Conservation (phyloP, 2,113 vertebrate species). For the Bostrychus sinensis region DNA sequence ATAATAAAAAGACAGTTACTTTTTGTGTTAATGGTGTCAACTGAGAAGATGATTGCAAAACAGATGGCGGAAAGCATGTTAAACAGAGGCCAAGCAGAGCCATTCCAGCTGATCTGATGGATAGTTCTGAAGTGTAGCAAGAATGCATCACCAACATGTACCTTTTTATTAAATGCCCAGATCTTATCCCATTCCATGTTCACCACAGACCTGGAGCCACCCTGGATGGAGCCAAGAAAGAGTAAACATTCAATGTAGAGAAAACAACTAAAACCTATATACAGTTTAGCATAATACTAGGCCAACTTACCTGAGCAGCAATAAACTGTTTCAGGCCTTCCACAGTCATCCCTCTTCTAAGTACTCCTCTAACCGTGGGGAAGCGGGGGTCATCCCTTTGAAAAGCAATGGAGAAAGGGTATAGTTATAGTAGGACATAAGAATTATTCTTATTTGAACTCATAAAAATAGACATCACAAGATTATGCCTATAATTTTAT, state of each 20-base stretch:
- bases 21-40: background rate
- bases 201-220: constrained; percentile 95
- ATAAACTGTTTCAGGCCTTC: constrained; percentile 98
- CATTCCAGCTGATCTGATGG: constrained; percentile 57
- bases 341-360: constrained; percentile 97
- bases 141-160: constrained; percentile 56
- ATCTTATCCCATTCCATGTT: constrained; percentile 99
- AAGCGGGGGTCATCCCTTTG: constrained; percentile 96
- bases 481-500: no score
- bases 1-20: constrained; percentile 2
- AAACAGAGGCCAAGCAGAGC: constrained; percentile 52
- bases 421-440: no score
- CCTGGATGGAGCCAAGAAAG: constrained; percentile 73
- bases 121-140: background rate
- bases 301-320: constrained; percentile 89
- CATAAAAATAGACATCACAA: background rate
- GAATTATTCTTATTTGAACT: background rate
- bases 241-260: background rate
- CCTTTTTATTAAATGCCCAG: constrained; percentile 99
- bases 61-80: constrained; percentile 21
- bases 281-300: background rate
- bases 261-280: background rate
- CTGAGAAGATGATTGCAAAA: background rate
- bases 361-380: constrained; percentile 95
- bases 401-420: background rate